Evolutionary conservation across 2,113 vertebrate genomes (phyloP).

Genomic region (Arothron firmamentum): DNA sequence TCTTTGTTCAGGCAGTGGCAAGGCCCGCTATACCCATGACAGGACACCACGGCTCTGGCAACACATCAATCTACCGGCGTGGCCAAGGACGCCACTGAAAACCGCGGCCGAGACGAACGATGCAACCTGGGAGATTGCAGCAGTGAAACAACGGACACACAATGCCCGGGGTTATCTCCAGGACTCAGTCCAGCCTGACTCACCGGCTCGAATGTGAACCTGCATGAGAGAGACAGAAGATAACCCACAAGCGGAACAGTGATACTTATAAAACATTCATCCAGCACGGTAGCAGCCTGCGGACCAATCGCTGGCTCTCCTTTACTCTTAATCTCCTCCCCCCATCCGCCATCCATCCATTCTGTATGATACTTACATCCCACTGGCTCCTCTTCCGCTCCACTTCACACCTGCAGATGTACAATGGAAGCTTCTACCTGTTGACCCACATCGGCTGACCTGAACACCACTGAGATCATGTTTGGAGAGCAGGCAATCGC

Average conservation of each 20-base stretch:
- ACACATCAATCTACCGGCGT: slow-evolving; percentile 41
- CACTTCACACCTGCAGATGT: slow-evolving; percentile 34
- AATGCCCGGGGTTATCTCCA: slow-evolving; percentile 51
- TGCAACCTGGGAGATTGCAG: slow-evolving; percentile 13
- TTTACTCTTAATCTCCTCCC: slow-evolving; percentile 3
- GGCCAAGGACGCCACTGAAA: slow-evolving; percentile 37
- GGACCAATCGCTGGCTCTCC: slow-evolving; percentile 27
- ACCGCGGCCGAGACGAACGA: slow-evolving; percentile 43
- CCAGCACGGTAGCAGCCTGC: slow-evolving; percentile 22
- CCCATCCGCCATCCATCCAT: slow-evolving; percentile 18
- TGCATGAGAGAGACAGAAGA: slow-evolving; percentile 47
- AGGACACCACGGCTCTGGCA: slow-evolving; percentile 29
- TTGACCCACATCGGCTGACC: slow-evolving; percentile 51
- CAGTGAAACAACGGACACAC: slow-evolving; percentile 8
- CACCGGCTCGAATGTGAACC: slow-evolving; percentile 37
- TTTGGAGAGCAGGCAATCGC: neutral
- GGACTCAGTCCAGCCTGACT: slow-evolving; percentile 42
- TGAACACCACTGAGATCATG: neutral
- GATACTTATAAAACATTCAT: slow-evolving; percentile 63
- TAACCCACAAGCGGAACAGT: slow-evolving; percentile 53
- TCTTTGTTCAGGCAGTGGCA: slow-evolving; percentile 7
- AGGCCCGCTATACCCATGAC: slow-evolving; percentile 34
- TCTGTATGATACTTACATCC: slow-evolving; percentile 17
- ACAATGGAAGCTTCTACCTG: slow-evolving; percentile 47
- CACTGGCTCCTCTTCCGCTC: slow-evolving; percentile 43